Percentiles rank a stretch among this genome's conserved stretches.
phyloP scores from a whole-genome alignment of 1,140 invertebrate species.

The Drosophila nigromelanica region DNA sequence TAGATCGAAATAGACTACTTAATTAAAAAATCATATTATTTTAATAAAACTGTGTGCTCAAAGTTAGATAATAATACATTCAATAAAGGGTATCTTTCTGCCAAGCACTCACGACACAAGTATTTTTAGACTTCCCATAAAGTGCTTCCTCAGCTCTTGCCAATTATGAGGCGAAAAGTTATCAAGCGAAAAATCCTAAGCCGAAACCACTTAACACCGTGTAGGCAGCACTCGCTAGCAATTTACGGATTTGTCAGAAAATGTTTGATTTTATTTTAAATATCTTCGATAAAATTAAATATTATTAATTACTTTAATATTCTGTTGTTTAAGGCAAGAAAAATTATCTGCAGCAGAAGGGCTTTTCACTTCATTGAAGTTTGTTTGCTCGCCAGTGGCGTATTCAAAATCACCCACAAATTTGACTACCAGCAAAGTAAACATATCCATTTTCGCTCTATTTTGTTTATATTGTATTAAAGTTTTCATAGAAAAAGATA shows the following conservation, averaged over 20 bases:
- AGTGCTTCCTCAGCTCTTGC: neutral
- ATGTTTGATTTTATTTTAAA: neutral
- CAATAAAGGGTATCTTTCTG: neutral
- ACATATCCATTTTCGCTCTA: neutral
- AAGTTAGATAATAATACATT: too few species aligned
- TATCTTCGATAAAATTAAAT: neutral
- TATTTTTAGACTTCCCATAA: neutral
- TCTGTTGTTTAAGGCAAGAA: neutral
- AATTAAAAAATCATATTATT: too few species aligned
- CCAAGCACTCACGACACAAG: neutral
- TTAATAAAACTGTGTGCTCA: too few species aligned
- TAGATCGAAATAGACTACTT: too few species aligned
- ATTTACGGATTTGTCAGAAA: slow-evolving; percentile 11
- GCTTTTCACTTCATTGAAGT: too few species aligned
- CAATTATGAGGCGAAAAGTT: neutral
- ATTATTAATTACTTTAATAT: neutral
- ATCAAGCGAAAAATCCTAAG: slow-evolving; percentile 18
- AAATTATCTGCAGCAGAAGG: neutral
- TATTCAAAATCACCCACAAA: too few species aligned
- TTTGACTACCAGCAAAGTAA: neutral
- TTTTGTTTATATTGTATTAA: neutral
- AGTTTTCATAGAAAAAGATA: neutral
- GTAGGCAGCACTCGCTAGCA: slow-evolving; percentile 4
- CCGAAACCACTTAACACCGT: slow-evolving; percentile 25
- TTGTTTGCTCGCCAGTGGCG: too few species aligned